Evolutionary conservation across 2,113 vertebrate genomes (phyloP).

Genomic region (Hyaena hyaena): DNA sequence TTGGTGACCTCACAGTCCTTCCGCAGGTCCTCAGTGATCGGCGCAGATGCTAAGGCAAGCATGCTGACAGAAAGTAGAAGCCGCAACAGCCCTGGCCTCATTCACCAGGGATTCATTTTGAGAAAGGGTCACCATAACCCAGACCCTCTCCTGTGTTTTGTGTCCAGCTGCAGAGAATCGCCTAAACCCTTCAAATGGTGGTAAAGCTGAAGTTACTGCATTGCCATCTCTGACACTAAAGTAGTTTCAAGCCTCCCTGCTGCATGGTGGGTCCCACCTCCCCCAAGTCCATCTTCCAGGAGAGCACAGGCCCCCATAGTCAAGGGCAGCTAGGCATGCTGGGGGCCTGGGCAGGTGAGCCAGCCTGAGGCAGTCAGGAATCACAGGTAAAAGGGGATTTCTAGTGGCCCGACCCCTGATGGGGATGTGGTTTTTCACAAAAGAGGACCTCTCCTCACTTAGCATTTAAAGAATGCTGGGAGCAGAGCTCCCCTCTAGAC

Average conservation of each 20-base stretch:
- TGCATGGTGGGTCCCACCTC: too few relatives aligned
- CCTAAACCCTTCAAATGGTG: background rate
- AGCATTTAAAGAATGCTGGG: background rate
- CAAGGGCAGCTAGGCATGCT: background rate
- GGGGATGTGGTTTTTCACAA: background rate
- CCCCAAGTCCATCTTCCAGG: background rate
- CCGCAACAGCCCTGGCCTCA: rapidly evolving
- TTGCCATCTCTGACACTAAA: background rate
- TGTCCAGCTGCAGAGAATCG: background rate
- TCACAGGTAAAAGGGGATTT: background rate
- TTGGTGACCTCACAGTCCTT: too few relatives aligned
- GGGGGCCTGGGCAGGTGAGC: rapidly evolving
- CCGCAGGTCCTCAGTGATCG: too few relatives aligned
- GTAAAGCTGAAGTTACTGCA: background rate
- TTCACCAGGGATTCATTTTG: background rate
- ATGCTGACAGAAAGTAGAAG: background rate
- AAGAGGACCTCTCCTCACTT: background rate
- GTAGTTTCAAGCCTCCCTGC: background rate
- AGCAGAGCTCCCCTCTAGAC: background rate
- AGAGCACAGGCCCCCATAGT: background rate
- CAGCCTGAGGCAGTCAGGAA: background rate
- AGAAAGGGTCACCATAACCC: background rate
- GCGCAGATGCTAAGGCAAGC: background rate
- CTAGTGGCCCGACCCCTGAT: too few relatives aligned
- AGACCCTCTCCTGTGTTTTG: background rate